Evolutionary conservation across 2,797 vertebrate genomes (phyloP).

Genomic region (Sphaeramia orbicularis): DNA sequence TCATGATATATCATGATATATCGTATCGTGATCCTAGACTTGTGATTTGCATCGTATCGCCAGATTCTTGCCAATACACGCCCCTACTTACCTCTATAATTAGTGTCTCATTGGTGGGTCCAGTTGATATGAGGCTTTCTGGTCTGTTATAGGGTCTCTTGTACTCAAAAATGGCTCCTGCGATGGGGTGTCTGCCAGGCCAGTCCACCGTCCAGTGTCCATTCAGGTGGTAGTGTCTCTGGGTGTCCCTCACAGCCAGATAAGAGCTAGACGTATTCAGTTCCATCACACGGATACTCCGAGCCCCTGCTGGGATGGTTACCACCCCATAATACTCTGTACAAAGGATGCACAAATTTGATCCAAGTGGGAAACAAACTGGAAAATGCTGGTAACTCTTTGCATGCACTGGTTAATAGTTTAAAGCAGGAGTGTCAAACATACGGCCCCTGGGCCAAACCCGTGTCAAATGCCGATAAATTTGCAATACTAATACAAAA

Average conservation of each 20-base stretch:
- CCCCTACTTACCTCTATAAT: constrained; percentile 92
- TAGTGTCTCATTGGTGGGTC: constrained; percentile 91
- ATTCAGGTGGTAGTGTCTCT: constrained; percentile 89
- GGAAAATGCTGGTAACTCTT: not conserved
- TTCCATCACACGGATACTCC: constrained; percentile 87
- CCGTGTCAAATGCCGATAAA: too few relatives aligned
- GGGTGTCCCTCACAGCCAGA: constrained; percentile 86
- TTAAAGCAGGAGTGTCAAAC: too few relatives aligned
- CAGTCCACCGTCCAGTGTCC: constrained; percentile 91
- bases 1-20: too few relatives aligned
- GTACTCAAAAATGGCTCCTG: constrained; percentile 90
- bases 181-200: constrained; percentile 89
- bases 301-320: constrained; percentile 89
- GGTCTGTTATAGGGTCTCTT: constrained; percentile 88
- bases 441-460: too few relatives aligned
- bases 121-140: constrained; percentile 87
- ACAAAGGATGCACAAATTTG: constrained; percentile 1
- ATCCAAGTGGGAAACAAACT: not conserved
- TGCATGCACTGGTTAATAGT: too few relatives aligned
- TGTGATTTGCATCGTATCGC: too few relatives aligned
- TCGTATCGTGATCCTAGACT: too few relatives aligned
- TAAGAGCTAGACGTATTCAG: constrained; percentile 89
- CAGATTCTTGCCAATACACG: too few relatives aligned
- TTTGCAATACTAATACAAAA: too few relatives aligned
- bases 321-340: constrained; percentile 89